Conservation (phyloP, 1,140 invertebrate genomes). For the Spodoptera frugiperda region DNA sequence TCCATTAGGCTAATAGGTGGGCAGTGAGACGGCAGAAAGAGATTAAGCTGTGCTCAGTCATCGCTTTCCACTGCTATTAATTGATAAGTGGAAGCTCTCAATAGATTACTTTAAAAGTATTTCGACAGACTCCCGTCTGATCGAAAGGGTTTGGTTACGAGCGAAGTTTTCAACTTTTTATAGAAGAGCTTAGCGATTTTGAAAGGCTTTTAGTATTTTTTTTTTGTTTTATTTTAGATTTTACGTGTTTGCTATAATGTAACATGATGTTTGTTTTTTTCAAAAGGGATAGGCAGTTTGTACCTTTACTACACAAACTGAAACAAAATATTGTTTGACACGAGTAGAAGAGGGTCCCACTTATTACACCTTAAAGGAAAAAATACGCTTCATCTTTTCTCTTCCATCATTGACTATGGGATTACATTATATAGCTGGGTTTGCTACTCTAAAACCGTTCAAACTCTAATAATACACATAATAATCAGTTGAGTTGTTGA, state of each 20-base stretch:
- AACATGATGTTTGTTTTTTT: too few species aligned
- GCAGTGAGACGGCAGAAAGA: conserved; percentile 76
- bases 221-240: not conserved
- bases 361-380: too few species aligned
- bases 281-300: too few species aligned
- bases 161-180: conserved; percentile 14
- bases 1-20: conserved; percentile 77
- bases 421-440: too few species aligned
- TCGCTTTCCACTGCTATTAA: conserved; percentile 73
- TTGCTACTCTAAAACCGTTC: too few species aligned
- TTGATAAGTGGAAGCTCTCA: conserved; percentile 62
- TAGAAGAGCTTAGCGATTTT: not conserved
- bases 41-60: conserved; percentile 78
- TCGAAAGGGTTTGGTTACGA: conserved; percentile 28
- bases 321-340: too few species aligned
- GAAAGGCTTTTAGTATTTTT: conserved; percentile 20
- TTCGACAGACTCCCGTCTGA: conserved; percentile 26
- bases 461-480: too few species aligned
- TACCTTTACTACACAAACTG: too few species aligned
- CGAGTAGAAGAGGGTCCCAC: too few species aligned
- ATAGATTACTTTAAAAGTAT: conserved; percentile 45
- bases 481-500: too few species aligned
- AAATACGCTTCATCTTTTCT: too few species aligned
- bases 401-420: too few species aligned
- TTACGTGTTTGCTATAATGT: not conserved